Base-by-base conservation (phyloP, 2,888 invertebrate species). In the Neoascia interrupta region DNA sequence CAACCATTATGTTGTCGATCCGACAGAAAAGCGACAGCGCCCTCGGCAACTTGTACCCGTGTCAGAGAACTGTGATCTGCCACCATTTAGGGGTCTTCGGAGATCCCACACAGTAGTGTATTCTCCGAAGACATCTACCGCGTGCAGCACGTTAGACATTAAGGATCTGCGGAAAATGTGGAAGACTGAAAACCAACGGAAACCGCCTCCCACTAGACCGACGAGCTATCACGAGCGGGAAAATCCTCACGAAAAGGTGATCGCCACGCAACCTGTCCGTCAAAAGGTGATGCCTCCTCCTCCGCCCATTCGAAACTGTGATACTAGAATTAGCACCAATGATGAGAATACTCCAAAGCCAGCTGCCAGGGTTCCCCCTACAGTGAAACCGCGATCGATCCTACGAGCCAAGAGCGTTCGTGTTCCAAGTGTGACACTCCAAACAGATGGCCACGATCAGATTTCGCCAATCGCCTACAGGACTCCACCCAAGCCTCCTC, bases 21-120 rank as follows among this genome's bases (percentile, higher is more conserved):
- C 86, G 0, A 86, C 85, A 36, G 85, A 86, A 23, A 82, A 75
- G 18, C 84, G 85, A 0, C 81, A 85, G 34, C 84, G 87, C 13
- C 86, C 87, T 1, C 83, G 88, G 0, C 88, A 88, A 66, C 86
- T 87, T 45, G 54, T 86, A 11, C 87, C 87, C 1, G 82, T 84
- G 15, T 60, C 28, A 16, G 51, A 63, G 6, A 80, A 61, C 28
- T 60, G 54, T 66, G 70, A 69, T 19, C 84, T 86, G 15, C 84
- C 85, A 72, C 81, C 82, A 10, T 84, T 87, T 5, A 84, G 84
- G 8, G 83, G 85, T 41, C 60, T 88, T 49, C 85, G 86, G 34
- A 84, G 89, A 63, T 88, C 88, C 0, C 88, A 89, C 53, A 89
- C 89, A 1, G 87, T 89, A 83, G 81, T 85, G 21, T 84, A 85